Evolutionary conservation across 1,140 invertebrate species (phyloP).

Genomic region (Cotesia vestalis): DNA sequence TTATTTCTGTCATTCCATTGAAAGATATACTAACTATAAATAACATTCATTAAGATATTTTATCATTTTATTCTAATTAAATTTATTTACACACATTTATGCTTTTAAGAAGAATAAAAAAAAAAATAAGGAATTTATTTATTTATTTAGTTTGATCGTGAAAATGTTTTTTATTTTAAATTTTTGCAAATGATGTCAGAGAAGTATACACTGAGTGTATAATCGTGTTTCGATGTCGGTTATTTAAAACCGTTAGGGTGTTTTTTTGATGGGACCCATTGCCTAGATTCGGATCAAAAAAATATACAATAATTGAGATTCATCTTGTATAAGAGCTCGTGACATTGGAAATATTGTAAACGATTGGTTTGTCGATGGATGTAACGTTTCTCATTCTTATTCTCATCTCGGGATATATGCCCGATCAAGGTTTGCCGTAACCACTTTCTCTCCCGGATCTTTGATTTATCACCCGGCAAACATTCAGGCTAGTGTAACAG

Average conservation of each 20-base stretch:
- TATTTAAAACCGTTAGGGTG: neutral
- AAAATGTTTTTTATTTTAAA: too few relatives aligned
- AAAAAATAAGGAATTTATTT: too few relatives aligned
- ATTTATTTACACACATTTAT: too few relatives aligned
- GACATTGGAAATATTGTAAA: constrained; percentile 10
- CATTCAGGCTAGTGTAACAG: constrained; percentile 3
- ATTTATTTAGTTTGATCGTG: too few relatives aligned
- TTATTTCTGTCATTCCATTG: constrained; percentile 23
- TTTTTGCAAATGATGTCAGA: too few relatives aligned
- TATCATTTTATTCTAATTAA: too few relatives aligned
- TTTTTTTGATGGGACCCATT: neutral
- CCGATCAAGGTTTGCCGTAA: constrained; percentile 16
- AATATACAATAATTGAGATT: neutral
- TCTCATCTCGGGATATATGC: neutral
- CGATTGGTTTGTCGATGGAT: neutral
- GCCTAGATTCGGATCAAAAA: neutral
- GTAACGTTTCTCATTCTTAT: neutral
- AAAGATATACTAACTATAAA: neutral
- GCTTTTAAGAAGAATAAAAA: too few relatives aligned
- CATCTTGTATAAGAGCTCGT: constrained; percentile 4
- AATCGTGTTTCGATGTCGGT: neutral
- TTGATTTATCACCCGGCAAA: constrained; percentile 14
- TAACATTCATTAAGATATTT: too few relatives aligned
- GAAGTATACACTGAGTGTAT: too few relatives aligned
- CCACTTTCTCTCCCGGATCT: constrained; percentile 20